phyloP scores from a whole-genome alignment of 2,797 vertebrate species.

The Etheostoma nigrum region DNA sequence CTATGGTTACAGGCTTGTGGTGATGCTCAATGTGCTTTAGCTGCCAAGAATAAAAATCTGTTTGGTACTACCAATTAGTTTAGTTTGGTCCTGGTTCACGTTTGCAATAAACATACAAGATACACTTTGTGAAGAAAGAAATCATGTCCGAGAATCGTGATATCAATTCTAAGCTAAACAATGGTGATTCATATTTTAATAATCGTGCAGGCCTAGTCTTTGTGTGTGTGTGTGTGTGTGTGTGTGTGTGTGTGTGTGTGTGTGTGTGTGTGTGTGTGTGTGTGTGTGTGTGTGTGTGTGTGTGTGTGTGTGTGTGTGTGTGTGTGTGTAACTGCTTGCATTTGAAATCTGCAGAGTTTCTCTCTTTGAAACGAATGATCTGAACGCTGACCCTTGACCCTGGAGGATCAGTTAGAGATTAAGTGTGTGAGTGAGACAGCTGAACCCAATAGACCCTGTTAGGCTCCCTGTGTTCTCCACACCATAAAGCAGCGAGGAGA shows the following conservation, averaged over 20 bases:
- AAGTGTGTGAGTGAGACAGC: conserved; percentile 17
- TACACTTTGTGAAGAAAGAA: too few relatives aligned
- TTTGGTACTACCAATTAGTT: too few relatives aligned
- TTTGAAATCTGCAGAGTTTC: neutral
- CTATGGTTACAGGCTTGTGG: too few relatives aligned
- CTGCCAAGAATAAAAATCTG: too few relatives aligned
- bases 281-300: neutral
- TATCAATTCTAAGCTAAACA: too few relatives aligned
- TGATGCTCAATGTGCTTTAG: too few relatives aligned
- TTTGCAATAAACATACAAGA: too few relatives aligned
- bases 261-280: conserved; percentile 1
- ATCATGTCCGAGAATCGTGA: too few relatives aligned
- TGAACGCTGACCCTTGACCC: conserved; percentile 41
- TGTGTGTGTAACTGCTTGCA: neutral
- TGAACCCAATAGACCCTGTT: conserved; percentile 24
- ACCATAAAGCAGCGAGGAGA: conserved; percentile 11
- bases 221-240: neutral
- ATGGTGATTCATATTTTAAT: too few relatives aligned
- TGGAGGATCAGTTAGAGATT: neutral
- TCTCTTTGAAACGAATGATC: neutral
- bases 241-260: neutral
- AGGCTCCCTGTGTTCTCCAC: conserved; percentile 2
- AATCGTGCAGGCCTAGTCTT: too few relatives aligned
- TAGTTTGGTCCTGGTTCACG: too few relatives aligned
- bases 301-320: neutral